Conservation (phyloP, 2,113 vertebrate species). For the Equus przewalskii region DNA sequence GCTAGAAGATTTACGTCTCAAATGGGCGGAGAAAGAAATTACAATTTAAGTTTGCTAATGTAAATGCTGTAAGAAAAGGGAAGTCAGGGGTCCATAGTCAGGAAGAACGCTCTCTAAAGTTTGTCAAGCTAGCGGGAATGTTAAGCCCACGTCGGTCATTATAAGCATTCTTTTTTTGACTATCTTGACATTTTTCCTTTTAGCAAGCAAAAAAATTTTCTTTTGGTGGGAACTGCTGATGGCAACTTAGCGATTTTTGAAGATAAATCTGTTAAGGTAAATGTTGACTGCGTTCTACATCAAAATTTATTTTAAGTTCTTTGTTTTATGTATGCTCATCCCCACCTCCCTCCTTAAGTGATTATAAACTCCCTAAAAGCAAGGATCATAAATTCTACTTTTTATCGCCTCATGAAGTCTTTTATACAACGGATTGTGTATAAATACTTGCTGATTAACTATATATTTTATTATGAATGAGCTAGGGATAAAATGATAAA, state of each 20-base stretch:
- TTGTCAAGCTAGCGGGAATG: not conserved
- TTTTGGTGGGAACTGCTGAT: constrained; percentile 96
- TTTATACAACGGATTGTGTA: not conserved
- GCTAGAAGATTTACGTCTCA: not conserved
- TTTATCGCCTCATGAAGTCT: constrained; percentile 2
- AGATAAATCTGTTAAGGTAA: constrained; percentile 94
- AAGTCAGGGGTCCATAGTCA: not conserved
- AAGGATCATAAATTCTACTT: not conserved
- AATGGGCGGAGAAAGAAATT: not conserved
- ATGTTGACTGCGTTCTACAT: constrained; percentile 31
- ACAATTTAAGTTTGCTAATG: not conserved
- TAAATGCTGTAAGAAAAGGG: not conserved
- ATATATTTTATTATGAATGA: constrained; percentile 10
- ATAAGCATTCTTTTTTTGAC: constrained; percentile 1
- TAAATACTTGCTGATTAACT: not conserved
- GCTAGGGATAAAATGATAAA: not conserved
- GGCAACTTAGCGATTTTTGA: constrained; percentile 94
- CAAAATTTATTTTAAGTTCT: constrained; percentile 36
- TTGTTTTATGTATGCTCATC: not conserved
- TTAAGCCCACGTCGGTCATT: not conserved
- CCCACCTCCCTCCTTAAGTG: fast-evolving
- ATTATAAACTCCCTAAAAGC: not conserved
- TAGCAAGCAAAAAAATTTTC: constrained; percentile 93
- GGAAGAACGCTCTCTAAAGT: not conserved
- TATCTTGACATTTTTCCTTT: constrained; percentile 79